These are phyloP conservation scores for Caenorhabditis sp. DNA, from an alignment of 2,888 invertebrate species.

Conservation along the genomic window DNA sequence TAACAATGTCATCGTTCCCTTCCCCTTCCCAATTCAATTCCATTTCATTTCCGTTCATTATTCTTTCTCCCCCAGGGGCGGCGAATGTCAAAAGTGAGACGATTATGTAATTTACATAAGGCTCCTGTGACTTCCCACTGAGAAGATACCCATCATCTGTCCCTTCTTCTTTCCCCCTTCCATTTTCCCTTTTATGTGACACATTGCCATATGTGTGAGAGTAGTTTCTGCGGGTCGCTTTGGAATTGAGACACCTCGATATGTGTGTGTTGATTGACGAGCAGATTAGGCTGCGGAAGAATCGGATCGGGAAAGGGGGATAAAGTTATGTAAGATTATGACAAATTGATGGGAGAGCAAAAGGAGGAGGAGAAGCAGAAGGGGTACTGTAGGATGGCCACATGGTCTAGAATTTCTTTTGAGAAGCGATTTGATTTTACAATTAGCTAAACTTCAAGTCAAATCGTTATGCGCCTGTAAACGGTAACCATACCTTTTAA, in stretches of 20 bases:
- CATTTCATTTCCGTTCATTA: background rate
- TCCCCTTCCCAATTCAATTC: no score
- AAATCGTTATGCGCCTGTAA: no score
- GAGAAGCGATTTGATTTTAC: background rate
- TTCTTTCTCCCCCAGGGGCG: no score
- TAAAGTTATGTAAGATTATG: constrained; percentile 1
- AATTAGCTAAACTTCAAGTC: no score
- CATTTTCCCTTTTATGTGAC: no score
- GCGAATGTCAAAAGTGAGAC: constrained; percentile 44
- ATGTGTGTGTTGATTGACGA: constrained; percentile 54
- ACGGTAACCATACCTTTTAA: no score
- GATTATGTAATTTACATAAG: constrained; percentile 56
- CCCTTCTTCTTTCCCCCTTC: no score
- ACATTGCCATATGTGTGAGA: constrained; percentile 19
- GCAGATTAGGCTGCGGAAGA: constrained; percentile 42
- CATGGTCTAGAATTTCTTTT: background rate
- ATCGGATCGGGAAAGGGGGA: background rate
- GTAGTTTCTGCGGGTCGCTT: no score
- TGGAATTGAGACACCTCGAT: no score
- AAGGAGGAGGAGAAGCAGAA: background rate
- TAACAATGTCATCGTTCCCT: no score
- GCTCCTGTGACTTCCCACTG: background rate
- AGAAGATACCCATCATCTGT: background rate
- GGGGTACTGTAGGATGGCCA: background rate
- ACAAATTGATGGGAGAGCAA: background rate